Conservation (phyloP, 53 echinoderm and acorn worm genomes). For the Stichopus horrens region DNA sequence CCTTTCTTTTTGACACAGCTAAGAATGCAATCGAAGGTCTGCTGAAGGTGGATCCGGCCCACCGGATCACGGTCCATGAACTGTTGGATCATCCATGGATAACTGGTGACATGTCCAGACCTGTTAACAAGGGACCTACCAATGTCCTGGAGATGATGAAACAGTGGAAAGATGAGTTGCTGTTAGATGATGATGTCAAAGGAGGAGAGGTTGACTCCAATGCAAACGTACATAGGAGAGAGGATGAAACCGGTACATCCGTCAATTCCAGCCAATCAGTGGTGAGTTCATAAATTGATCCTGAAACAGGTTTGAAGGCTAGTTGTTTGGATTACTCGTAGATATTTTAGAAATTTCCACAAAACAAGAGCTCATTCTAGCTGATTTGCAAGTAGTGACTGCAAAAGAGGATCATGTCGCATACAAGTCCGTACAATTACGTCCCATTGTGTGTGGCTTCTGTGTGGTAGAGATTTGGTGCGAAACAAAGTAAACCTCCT, state of each 20-base stretch:
- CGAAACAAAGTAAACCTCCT: too few relatives aligned
- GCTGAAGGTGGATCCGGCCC: constrained; percentile 91
- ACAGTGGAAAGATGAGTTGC: constrained; percentile 89
- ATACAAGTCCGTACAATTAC: too few relatives aligned
- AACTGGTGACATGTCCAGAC: constrained; percentile 74
- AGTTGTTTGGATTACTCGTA: too few relatives aligned
- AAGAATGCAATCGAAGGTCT: constrained; percentile 94
- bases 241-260: background rate
- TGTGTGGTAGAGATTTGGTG: too few relatives aligned
- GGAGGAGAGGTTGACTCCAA: constrained; percentile 46
- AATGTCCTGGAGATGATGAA: constrained; percentile 99
- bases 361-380: too few relatives aligned
- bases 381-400: too few relatives aligned
- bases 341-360: too few relatives aligned
- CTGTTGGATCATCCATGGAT: constrained; percentile 96
- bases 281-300: constrained; percentile 1
- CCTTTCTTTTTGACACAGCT: constrained; percentile 52
- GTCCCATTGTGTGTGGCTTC: too few relatives aligned
- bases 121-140: constrained; percentile 77
- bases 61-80: constrained; percentile 91
- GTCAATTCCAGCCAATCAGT: constrained; percentile 29
- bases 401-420: too few relatives aligned
- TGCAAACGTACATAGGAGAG: constrained; percentile 53
- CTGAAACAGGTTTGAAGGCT: background rate
- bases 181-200: constrained; percentile 69